Evolutionary conservation across 23 tunicate species (phyloP).

Genomic region (Styela clava): DNA sequence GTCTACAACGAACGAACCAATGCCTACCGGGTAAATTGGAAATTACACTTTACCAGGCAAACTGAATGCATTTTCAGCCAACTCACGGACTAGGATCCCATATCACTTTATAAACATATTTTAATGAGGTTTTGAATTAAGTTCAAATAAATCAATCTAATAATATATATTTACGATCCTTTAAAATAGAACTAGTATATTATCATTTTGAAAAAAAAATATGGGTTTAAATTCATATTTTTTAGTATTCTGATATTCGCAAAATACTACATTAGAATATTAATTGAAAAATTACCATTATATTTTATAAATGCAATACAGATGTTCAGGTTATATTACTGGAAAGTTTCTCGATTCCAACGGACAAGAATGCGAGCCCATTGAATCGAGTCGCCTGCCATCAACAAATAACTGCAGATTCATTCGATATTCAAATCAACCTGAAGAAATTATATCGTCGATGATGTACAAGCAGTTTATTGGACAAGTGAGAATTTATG

Average conservation of each 20-base stretch:
- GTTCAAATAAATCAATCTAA: too few relatives aligned
- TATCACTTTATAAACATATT: too few relatives aligned
- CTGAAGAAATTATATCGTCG: slow-evolving; percentile 24
- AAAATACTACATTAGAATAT: too few relatives aligned
- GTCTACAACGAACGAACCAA: slow-evolving; percentile 13
- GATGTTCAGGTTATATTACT: slow-evolving; percentile 28
- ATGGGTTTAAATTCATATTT: too few relatives aligned
- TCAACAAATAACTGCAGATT: slow-evolving; percentile 29
- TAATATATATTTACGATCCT: too few relatives aligned
- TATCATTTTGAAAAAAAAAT: too few relatives aligned
- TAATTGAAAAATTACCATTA: too few relatives aligned
- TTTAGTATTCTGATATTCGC: too few relatives aligned
- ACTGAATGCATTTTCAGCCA: background rate
- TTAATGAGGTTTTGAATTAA: too few relatives aligned
- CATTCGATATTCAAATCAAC: slow-evolving; percentile 34
- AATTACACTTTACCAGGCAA: background rate
- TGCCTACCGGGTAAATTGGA: slow-evolving; percentile 35
- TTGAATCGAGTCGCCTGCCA: background rate
- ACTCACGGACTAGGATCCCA: too few relatives aligned
- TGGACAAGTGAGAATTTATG: slow-evolving; percentile 6
- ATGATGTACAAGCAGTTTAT: slow-evolving; percentile 51
- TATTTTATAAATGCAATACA: slow-evolving; percentile 10
- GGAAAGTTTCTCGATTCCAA: slow-evolving; percentile 30
- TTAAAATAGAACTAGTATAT: too few relatives aligned
- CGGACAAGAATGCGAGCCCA: slow-evolving; percentile 29